Evolutionary conservation across 2,888 invertebrate genomes (phyloP), one percentile per base, ranked within the genome.

Genomic region (Marronus borbonicus): DNA sequence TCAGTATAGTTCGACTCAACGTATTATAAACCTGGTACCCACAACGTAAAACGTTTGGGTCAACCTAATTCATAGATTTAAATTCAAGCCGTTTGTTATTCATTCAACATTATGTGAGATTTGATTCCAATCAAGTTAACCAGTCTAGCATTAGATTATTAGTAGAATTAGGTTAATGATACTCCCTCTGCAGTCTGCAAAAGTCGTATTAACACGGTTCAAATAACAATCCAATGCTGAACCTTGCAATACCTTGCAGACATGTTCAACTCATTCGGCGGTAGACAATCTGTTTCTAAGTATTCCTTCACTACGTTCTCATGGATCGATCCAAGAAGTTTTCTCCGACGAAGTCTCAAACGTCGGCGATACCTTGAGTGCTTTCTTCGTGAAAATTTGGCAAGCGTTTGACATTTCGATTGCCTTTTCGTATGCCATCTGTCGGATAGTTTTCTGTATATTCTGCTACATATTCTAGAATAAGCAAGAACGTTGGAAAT

Each of bases 241-340:
- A 24, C 24, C 1, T 24, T 24, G 24, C 24, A 24, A 2, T 60
- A 62, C 74, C 74, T 75, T 75, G 49, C 12, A 20, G 62, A 75
- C 10, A 74, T 36, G 39, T 58, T 66, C 20, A 66, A 20, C 49
- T 76, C 28, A 52, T 55, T 55, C 20, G n/a, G 10, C n/a, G n/a
- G 72, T 12, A 44, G 58, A 20, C 17, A 39, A 60, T 62, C 60
- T 8, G 24, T 60, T 52, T 70, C 64, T 7, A 68, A 20, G 64
- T 62, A 72, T 39, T 64, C 72, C 60, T 12, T 36, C 17, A 72
- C 14, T 5, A 64, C 58, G 20, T 70, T 12, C 36, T 77, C 77
- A 39, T 72, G 4, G 14, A 77, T 77, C n/a, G 77, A 65, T 17
- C 39, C 12, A n/a, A 77, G 50, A 3, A 17, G 20, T 0, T 3